Base-by-base conservation (phyloP, 2,888 invertebrate species). In the Saturnia japonica region DNA sequence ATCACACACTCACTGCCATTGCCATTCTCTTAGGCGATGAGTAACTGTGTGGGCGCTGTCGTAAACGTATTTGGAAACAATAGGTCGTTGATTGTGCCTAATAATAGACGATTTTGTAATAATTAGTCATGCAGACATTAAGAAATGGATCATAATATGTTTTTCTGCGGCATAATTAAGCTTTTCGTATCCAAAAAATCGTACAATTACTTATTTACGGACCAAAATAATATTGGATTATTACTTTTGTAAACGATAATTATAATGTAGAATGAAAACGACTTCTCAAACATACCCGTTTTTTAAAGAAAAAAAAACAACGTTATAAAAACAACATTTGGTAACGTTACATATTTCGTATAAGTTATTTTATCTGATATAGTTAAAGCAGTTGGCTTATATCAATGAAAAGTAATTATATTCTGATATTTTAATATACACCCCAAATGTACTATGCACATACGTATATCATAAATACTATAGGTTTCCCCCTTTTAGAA, bases 31-130 rank as follows among this genome's bases (percentile, higher is more conserved):
- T 80, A 68, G 76, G 80, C 76, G 84, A 83, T 82, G 85, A 85
- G 79, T 84, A 82, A 82, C 77, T 78, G 74, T 72, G 85, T 84
- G 81, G 89, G 88, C 78, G 84, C 81, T 76, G 79, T 77, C 75
- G 76, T 79, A 80, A 83, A 86, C 80, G 80, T 76, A 84, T 83
- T 84, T 79, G 77, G 79, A 80, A 87, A 88, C 87, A 88, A 88
- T 86, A 82, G 79, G 71, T 79, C 74, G 76, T 78, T 81, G 80
- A 87, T 87, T 84, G 75, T 72, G 70, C 73, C 73, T 78, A 78
- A 77, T 64, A 40, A 64, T 64, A 64, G 64, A 64, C 8, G 40
- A 40, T 40, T 64, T 77, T 77, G 45, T 22, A 67, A 67, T 45
- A 67, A 45, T 72, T 75, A 70, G 68, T 67, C 70, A 45, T 25